Conservation (phyloP, 2,797 vertebrate species). For the Sciurus vulgaris region DNA sequence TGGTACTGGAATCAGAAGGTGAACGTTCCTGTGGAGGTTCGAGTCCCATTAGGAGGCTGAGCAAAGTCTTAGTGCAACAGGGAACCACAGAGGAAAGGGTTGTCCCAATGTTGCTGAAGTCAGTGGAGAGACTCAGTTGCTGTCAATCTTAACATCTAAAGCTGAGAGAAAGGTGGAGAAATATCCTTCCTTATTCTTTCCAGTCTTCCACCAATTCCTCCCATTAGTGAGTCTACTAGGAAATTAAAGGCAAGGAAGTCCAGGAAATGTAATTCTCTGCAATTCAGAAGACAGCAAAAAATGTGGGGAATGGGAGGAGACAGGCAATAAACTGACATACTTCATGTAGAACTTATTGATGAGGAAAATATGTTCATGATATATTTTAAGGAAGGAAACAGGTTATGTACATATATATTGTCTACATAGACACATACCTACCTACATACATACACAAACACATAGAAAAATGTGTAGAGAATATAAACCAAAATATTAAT, state of each 20-base stretch:
- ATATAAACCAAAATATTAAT: background rate
- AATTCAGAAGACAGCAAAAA: background rate
- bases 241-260: background rate
- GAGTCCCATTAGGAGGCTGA: background rate
- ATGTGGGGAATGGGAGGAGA: background rate
- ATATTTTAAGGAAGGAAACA: background rate
- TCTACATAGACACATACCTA: background rate
- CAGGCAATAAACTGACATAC: background rate
- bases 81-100: background rate
- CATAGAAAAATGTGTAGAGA: constrained; percentile 19
- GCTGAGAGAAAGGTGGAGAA: background rate
- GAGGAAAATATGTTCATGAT: background rate
- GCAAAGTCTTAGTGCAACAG: background rate
- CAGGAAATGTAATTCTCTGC: background rate
- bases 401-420: background rate
- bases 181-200: background rate
- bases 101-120: background rate
- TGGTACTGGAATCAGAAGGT: background rate
- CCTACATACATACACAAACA: background rate
- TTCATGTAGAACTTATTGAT: background rate
- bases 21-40: background rate
- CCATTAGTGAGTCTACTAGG: background rate
- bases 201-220: background rate
- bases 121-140: background rate
- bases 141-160: background rate